phyloP scores from a whole-genome alignment of 2,888 invertebrate genomes.

The Scotopteryx bipunctaria region DNA sequence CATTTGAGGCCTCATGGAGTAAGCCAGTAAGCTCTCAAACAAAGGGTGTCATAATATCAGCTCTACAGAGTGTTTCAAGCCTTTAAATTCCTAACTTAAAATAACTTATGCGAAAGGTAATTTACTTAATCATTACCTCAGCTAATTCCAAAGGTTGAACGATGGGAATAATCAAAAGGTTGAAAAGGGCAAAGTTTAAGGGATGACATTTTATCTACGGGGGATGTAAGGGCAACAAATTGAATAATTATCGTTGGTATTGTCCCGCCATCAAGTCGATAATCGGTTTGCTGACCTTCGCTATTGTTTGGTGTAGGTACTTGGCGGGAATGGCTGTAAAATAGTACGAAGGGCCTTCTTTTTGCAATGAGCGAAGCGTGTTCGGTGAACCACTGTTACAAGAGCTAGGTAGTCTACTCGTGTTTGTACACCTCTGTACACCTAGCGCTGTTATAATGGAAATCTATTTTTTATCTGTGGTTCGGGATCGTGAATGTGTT shows the following conservation, averaged over 20 bases:
- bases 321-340: slow-evolving; percentile 44
- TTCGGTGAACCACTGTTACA: neutral
- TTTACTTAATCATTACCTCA: slow-evolving; percentile 27
- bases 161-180: slow-evolving; percentile 48
- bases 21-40: neutral
- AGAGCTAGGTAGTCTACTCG: no score
- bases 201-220: slow-evolving; percentile 56
- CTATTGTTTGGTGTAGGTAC: slow-evolving; percentile 49
- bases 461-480: no score
- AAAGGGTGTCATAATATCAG: neutral
- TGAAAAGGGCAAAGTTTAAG: slow-evolving; percentile 61
- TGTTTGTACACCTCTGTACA: no score
- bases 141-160: slow-evolving; percentile 47
- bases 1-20: slow-evolving; percentile 4
- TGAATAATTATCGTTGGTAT: slow-evolving; percentile 71
- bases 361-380: slow-evolving; percentile 7
- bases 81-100: slow-evolving; percentile 1
- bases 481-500: no score
- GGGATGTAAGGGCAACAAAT: slow-evolving; percentile 63
- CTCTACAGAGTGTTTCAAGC: neutral
- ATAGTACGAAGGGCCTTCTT: neutral
- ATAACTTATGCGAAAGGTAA: slow-evolving; percentile 20
- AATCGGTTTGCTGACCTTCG: slow-evolving; percentile 58
- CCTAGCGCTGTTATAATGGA: no score
- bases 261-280: slow-evolving; percentile 59